phyloP scores from a whole-genome alignment of 2,113 vertebrate genomes.

The Phodopus roborovskii region DNA sequence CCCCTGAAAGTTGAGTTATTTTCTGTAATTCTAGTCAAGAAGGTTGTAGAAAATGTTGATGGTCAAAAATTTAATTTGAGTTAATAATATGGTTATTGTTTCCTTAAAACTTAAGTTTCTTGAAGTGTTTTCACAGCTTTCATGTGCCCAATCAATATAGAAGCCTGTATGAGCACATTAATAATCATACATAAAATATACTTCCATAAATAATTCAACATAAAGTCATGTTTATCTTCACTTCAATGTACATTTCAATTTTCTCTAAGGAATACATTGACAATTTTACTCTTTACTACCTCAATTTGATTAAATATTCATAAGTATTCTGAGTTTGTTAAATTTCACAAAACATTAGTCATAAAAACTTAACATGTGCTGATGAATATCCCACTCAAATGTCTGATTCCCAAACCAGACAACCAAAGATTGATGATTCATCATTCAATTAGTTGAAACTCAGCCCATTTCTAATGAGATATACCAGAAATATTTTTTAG shows the following conservation, averaged over 20 bases:
- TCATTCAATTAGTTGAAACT: neutral
- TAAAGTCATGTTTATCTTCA: constrained; percentile 27
- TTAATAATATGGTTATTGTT: constrained; percentile 34
- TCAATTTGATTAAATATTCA: constrained; percentile 59
- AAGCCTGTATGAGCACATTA: neutral
- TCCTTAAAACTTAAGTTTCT: constrained; percentile 10
- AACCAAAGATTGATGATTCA: constrained; percentile 1
- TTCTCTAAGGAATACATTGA: neutral
- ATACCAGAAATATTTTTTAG: neutral
- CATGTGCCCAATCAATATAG: neutral
- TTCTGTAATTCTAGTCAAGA: neutral
- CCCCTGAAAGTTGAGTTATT: neutral
- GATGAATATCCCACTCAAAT: neutral
- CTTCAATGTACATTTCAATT: constrained; percentile 41
- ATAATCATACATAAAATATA: neutral
- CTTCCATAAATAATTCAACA: constrained; percentile 46
- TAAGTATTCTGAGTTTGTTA: constrained; percentile 19
- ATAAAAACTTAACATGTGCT: constrained; percentile 60
- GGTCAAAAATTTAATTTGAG: neutral
- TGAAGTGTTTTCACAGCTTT: constrained; percentile 30
- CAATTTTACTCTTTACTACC: constrained; percentile 8
- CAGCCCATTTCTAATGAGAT: neutral
- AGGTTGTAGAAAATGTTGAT: neutral
- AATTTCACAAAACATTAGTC: constrained; percentile 51
- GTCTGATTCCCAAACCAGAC: constrained; percentile 19